phyloP scores from a whole-genome alignment of 2,888 invertebrate species.

The Sinotaia quadrata region DNA sequence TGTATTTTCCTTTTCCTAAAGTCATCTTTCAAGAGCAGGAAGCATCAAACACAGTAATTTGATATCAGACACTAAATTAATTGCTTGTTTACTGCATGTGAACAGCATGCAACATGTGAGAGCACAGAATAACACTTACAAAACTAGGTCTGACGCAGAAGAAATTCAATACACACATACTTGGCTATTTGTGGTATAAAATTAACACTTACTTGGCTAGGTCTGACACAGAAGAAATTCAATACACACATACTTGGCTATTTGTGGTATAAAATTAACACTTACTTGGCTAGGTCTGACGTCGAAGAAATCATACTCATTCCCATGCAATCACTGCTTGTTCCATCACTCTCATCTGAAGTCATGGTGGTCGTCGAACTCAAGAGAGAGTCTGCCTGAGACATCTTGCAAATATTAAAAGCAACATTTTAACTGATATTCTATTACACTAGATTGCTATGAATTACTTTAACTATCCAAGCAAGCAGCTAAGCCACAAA shows the following conservation, averaged over 20 bases:
- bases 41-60: no score
- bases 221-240: neutral
- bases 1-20: no score
- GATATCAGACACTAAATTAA: no score
- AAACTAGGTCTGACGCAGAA: neutral
- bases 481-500: no score
- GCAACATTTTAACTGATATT: neutral
- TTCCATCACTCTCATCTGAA: constrained; percentile 57
- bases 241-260: neutral
- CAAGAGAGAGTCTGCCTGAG: constrained; percentile 53
- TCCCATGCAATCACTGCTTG: constrained; percentile 50
- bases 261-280: constrained; percentile 6
- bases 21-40: no score
- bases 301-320: constrained; percentile 54
- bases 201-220: neutral
- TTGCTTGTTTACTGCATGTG: no score
- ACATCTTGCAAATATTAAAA: constrained; percentile 1
- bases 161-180: neutral
- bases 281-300: constrained; percentile 63
- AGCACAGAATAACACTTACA: no score
- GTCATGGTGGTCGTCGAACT: constrained; percentile 52
- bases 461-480: no score
- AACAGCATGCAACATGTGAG: no score
- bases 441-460: no score
- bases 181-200: neutral